Percentiles rank a stretch among this genome's conserved stretches.
These are phyloP conservation scores for Chelon labrosus DNA, from an alignment of 2,797 vertebrate genomes.

Conservation along the genomic window DNA sequence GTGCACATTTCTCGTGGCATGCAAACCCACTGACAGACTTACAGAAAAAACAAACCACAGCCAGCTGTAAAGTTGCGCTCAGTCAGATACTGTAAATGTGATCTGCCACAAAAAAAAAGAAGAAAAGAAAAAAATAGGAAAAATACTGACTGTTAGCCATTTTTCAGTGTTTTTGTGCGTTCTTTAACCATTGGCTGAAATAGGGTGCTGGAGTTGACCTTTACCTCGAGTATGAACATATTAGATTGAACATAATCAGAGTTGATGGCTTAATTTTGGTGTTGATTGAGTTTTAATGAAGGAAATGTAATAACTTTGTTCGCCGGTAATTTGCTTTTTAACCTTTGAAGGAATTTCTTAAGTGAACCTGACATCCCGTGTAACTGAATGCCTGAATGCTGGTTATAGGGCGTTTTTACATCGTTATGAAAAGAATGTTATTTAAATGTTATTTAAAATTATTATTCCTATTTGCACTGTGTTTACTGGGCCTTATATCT, in stretches of 20 bases:
- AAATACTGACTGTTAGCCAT: not conserved
- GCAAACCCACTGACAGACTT: constrained; percentile 17
- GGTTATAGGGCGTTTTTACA: too few relatives aligned
- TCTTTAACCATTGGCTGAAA: constrained; percentile 3
- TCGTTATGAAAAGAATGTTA: not conserved
- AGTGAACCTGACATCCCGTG: constrained; percentile 19
- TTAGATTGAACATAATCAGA: constrained; percentile 40
- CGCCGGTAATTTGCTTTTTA: constrained; percentile 43
- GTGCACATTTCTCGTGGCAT: constrained; percentile 19
- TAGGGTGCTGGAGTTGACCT: constrained; percentile 33
- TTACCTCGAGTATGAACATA: constrained; percentile 35
- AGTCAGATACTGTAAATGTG: too few relatives aligned
- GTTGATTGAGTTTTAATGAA: constrained; percentile 58
- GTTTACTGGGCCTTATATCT: not conserved
- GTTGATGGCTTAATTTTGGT: constrained; percentile 34
- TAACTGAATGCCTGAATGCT: too few relatives aligned
- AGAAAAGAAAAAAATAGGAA: not conserved
- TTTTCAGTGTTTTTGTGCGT: not conserved
- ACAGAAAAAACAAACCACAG: constrained; percentile 25
- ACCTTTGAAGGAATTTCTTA: constrained; percentile 36
- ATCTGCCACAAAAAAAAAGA: too few relatives aligned
- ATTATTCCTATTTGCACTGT: not conserved
- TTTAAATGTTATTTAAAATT: too few relatives aligned
- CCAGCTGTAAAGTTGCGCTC: not conserved
- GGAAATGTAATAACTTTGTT: constrained; percentile 50